Base-by-base conservation (phyloP, 2,888 invertebrate species). In the Loripinus fragilis region DNA sequence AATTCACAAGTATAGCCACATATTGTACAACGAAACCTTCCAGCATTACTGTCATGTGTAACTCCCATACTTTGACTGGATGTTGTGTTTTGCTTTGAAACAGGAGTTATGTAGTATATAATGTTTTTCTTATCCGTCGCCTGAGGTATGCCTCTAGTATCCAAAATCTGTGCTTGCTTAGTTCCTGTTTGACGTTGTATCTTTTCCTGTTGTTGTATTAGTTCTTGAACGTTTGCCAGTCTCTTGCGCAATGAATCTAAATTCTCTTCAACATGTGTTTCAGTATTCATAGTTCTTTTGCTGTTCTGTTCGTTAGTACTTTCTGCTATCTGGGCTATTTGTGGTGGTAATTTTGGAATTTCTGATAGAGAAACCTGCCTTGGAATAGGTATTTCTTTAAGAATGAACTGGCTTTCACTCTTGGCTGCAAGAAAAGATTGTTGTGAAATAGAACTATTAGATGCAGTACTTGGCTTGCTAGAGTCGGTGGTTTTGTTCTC, bases 1-100 rank as follows among this genome's bases (percentile, higher is more conserved):
- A 89, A 90, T 72, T 92, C 93, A 76, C 92, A 93, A 33, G 90
- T 89, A 73, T 93, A 93, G 20, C 91, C 90, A 83, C 93, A 93
- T 25, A 93, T 88, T 2, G 90, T 90, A 80, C 93, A 93, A 20
- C 88, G 79, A 74, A 90, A 93, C 55, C 89, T 76, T 0, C 91
- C 91, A 35, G 86, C 85, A 8, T 79, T 75, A 33, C 85, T 80
- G 65, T 91, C 90, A 74, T 90, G 89, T 28, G 86, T 83, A 75
- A 90, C 89, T 33, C 86, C 87, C 41, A 80, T 55, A 64, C 74
- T 77, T 23, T 69, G 72, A 33, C 69, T 83, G 38, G 71, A 74
- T 30, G 74, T 70, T 0, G 81, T 83, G 60, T 85, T 82, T 71
- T 84, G 83, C 25, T 83, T 87, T 20, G 81, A 73, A n/a, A 83